A percentile compares a stretch with the other conserved stretches of the same genome.
These are phyloP conservation scores for Fundulus diaphanus DNA, from an alignment of 2,797 vertebrate genomes.

Conservation along the genomic window DNA sequence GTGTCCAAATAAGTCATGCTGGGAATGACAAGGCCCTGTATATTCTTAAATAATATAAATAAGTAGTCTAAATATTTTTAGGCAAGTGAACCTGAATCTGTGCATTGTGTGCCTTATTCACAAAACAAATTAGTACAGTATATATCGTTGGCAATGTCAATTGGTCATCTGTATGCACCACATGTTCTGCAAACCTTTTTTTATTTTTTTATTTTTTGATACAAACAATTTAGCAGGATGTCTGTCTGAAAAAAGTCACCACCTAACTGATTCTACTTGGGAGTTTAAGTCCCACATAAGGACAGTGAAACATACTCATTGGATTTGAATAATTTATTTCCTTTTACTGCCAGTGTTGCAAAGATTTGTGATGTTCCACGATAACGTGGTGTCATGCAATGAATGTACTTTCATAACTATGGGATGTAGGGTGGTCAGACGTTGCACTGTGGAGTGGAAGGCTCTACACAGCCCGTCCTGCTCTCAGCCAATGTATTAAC, in stretches of 20 bases:
- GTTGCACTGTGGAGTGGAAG: conserved; percentile 63
- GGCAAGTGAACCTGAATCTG: conserved; percentile 96
- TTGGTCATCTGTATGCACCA: conserved; percentile 84
- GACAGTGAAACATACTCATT: conserved; percentile 30
- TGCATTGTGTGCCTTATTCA: conserved; percentile 99
- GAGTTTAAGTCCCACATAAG: conserved; percentile 38
- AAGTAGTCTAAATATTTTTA: conserved; percentile 88
- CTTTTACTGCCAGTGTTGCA: conserved; percentile 55
- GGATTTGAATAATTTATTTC: conserved; percentile 32
- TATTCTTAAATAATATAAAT: conserved; percentile 87
- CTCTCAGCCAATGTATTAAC: conserved; percentile 69
- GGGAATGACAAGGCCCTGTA: conserved; percentile 94
- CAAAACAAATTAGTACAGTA: conserved; percentile 81
- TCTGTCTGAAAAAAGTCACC: conserved; percentile 37
- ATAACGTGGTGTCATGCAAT: conserved; percentile 74
- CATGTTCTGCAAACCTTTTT: conserved; percentile 79
- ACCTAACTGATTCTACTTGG: conserved; percentile 55
- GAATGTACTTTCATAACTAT: conserved; percentile 78
- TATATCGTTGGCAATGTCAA: conserved; percentile 82
- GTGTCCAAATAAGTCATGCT: conserved; percentile 92
- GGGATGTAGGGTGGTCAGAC: conserved; percentile 69
- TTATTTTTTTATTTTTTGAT: too few relatives aligned
- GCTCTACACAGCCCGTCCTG: conserved; percentile 61
- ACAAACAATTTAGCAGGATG: conserved; percentile 48
- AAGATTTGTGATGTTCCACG: conserved; percentile 64